Evolutionary conservation across 2,113 vertebrate genomes (phyloP).

Genomic region (Neotragus moschatus): DNA sequence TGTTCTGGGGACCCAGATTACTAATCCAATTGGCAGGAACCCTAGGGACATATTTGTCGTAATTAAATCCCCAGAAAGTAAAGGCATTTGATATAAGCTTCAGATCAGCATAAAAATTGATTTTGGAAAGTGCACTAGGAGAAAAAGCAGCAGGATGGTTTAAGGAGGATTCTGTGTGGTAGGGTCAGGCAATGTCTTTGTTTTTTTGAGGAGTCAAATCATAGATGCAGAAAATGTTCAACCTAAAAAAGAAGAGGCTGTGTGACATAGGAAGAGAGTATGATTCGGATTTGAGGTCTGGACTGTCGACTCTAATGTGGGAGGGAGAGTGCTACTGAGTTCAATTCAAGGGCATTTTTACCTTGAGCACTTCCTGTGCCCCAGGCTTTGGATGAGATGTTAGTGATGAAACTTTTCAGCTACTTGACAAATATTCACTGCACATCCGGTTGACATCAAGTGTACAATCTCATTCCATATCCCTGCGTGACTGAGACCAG

Average conservation of each 20-base stretch:
- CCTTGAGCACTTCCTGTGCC: neutral
- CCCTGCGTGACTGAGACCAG: neutral
- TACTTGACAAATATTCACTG: neutral
- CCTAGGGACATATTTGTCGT: neutral
- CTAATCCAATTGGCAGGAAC: neutral
- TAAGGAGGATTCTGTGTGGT: neutral
- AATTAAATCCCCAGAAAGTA: constrained; percentile 58
- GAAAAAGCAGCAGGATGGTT: neutral
- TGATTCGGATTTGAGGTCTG: neutral
- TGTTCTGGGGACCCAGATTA: neutral
- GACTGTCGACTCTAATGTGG: neutral
- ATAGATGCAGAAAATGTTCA: neutral
- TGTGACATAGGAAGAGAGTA: neutral
- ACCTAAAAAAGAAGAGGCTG: neutral
- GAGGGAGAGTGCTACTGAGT: neutral
- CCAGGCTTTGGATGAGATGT: neutral
- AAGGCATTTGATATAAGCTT: constrained; percentile 27
- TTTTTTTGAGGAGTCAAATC: neutral
- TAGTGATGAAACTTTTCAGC: neutral
- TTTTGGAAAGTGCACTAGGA: neutral
- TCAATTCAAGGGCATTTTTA: neutral
- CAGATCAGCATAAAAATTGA: neutral
- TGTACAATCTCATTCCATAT: neutral
- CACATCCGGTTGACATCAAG: neutral
- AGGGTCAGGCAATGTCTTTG: neutral